These are phyloP conservation scores for Bradypus variegatus DNA, from an alignment of 2,797 vertebrate species.

Conservation along the genomic window DNA sequence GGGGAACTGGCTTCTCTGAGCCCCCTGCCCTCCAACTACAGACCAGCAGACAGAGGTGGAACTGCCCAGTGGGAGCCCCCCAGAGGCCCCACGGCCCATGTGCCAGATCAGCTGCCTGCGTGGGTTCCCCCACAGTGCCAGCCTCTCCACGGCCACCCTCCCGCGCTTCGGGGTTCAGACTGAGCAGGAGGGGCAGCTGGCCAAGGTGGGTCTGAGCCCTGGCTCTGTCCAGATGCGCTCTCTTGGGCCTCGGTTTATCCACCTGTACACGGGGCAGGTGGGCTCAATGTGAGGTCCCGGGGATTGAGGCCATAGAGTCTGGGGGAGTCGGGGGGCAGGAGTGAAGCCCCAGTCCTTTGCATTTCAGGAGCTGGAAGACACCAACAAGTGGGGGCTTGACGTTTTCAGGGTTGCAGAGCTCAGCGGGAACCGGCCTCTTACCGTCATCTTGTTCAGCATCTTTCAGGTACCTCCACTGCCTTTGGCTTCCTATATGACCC, in stretches of 20 bases:
- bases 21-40: constrained; percentile 51
- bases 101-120: constrained; percentile 87
- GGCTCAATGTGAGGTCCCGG: not conserved
- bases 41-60: constrained; percentile 92
- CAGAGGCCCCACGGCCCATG: constrained; percentile 80
- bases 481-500: not conserved
- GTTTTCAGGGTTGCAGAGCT: constrained; percentile 89
- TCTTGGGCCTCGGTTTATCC: not conserved
- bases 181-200: constrained; percentile 81
- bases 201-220: constrained; percentile 76
- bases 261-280: not conserved
- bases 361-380: constrained; percentile 85
- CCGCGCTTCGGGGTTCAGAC: constrained; percentile 89
- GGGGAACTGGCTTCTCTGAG: not conserved
- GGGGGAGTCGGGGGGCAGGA: not conserved
- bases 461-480: constrained; percentile 82
- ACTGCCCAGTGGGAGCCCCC: constrained; percentile 72
- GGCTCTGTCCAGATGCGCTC: not conserved
- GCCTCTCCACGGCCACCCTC: constrained; percentile 74
- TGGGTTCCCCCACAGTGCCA: constrained; percentile 74
- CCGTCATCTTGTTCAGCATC: constrained; percentile 87
- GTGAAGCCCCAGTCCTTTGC: not conserved
- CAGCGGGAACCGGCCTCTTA: constrained; percentile 88
- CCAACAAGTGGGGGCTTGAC: constrained; percentile 90
- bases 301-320: too few relatives aligned